Conservation (phyloP, 2,888 invertebrate genomes). For the Hymenopus coronatus region DNA sequence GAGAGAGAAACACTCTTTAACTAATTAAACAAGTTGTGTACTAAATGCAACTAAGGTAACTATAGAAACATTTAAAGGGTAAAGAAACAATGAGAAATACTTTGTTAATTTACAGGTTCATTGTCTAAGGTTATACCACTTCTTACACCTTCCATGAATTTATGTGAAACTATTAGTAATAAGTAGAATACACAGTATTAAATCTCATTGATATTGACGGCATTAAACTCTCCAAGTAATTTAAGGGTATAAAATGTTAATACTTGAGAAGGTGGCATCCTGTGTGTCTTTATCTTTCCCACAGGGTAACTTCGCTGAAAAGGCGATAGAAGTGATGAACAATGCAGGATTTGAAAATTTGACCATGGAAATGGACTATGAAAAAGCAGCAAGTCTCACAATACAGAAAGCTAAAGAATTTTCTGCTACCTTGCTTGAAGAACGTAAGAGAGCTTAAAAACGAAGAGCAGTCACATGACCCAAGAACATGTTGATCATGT, state of each 20-base stretch:
- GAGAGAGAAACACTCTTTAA: too few relatives aligned
- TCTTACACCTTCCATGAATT: not conserved
- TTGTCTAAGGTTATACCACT: not conserved
- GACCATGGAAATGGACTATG: conserved; percentile 15
- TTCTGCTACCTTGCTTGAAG: not conserved
- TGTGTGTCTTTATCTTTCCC: conserved; percentile 40
- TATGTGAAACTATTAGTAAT: not conserved
- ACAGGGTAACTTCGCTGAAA: conserved; percentile 18
- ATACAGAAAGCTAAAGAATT: conserved; percentile 15
- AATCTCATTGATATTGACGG: not conserved
- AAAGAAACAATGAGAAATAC: too few relatives aligned
- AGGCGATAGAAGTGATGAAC: conserved; percentile 15
- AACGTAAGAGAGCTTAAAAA: not conserved
- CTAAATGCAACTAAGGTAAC: too few relatives aligned
- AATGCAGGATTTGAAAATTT: conserved; percentile 10
- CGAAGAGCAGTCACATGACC: not conserved
- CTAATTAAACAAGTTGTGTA: too few relatives aligned
- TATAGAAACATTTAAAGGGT: too few relatives aligned
- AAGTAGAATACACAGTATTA: not conserved
- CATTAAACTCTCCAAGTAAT: not conserved
- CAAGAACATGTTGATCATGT: not conserved
- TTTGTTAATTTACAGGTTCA: too few relatives aligned
- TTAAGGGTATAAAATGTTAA: not conserved
- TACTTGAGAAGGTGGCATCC: not conserved
- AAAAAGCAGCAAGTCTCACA: conserved; percentile 14